A percentile compares a stretch with the other conserved stretches of the same genome.
These are phyloP conservation scores for Neotoxoptera formosana DNA, from an alignment of 1,140 invertebrate species.

Conservation along the genomic window DNA sequence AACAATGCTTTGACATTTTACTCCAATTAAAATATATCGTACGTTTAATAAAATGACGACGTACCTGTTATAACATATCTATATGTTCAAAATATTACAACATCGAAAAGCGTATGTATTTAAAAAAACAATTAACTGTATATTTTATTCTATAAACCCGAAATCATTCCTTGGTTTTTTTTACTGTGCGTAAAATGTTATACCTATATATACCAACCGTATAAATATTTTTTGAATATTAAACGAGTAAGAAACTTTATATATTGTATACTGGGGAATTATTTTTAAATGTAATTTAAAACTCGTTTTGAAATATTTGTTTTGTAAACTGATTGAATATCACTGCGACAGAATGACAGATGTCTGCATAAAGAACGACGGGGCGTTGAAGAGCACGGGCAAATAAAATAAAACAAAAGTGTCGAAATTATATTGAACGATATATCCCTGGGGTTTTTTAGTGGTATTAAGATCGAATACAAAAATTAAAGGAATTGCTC, in stretches of 20 bases:
- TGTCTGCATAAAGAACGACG: neutral
- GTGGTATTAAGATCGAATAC: neutral
- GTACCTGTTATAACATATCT: neutral
- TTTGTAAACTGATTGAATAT: slow-evolving; percentile 4
- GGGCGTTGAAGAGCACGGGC: neutral
- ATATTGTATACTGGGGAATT: neutral
- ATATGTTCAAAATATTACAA: neutral
- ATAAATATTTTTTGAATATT: neutral
- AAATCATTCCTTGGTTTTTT: neutral
- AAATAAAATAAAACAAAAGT: neutral
- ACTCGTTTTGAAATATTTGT: slow-evolving; percentile 18
- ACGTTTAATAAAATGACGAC: neutral
- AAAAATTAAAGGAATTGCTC: neutral
- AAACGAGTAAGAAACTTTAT: neutral
- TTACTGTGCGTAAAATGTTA: neutral
- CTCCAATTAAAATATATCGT: neutral
- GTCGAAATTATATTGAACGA: neutral
- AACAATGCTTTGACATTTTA: neutral
- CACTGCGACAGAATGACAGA: neutral
- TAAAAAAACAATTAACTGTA: neutral
- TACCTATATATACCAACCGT: neutral
- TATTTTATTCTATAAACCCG: too few species aligned
- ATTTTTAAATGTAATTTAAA: slow-evolving; percentile 33
- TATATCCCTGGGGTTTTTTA: neutral
- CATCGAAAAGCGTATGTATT: neutral